phyloP scores from a whole-genome alignment of 2,113 vertebrate species.

The Periophthalmus modestus region DNA sequence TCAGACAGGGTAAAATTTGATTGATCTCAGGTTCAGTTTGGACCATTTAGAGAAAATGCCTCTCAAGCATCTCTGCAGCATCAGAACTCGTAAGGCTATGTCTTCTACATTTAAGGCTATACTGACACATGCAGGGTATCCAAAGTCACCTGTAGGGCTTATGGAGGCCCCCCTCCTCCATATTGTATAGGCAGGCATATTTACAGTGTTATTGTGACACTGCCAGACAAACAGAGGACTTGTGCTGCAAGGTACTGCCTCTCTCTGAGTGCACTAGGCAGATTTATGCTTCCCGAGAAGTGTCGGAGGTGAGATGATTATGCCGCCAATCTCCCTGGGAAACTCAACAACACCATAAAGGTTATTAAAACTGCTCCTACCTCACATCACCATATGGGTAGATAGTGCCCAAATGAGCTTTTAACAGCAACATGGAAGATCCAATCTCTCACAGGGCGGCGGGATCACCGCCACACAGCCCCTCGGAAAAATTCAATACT shows the following conservation, averaged over 20 bases:
- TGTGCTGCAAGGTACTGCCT: conserved; percentile 26
- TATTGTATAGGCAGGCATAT: not conserved
- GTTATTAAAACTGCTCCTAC: conserved; percentile 41
- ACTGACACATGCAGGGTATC: not conserved
- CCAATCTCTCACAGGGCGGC: conserved; percentile 12
- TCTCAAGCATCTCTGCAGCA: not conserved
- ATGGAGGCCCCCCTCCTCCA: not conserved
- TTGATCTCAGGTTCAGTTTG: not conserved
- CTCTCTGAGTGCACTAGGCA: conserved; percentile 8
- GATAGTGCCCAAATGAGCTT: conserved; percentile 40
- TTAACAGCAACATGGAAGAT: conserved; percentile 34
- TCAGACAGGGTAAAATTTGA: not conserved
- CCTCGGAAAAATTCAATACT: conserved; percentile 28
- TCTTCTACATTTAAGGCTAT: not conserved
- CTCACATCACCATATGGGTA: conserved; percentile 41
- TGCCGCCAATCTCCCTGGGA: conserved; percentile 36
- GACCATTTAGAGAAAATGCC: conserved; percentile 3
- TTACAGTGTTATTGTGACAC: conserved; percentile 1
- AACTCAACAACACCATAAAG: conserved; percentile 38
- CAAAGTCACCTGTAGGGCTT: not conserved
- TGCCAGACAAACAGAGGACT: conserved; percentile 31
- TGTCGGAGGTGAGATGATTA: conserved; percentile 45
- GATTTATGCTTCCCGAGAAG: conserved; percentile 47
- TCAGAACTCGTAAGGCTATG: not conserved
- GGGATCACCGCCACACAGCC: conserved; percentile 22